Percentiles rank a stretch among this genome's conserved stretches.
phyloP scores from a whole-genome alignment of 2,797 vertebrate species.

The Squalus acanthias region DNA sequence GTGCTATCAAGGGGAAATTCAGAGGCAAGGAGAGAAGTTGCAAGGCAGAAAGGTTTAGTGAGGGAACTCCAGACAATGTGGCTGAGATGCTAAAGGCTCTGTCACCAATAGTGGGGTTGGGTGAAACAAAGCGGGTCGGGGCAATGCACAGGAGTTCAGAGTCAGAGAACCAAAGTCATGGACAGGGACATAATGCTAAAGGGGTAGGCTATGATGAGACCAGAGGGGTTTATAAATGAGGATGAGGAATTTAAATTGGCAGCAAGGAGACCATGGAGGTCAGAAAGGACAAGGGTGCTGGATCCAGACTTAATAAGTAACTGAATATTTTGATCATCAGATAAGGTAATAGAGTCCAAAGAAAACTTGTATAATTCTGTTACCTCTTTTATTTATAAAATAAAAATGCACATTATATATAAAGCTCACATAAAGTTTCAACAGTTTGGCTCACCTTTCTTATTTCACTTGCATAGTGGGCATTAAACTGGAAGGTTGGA shows the following conservation, averaged over 20 bases:
- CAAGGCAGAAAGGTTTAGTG: neutral
- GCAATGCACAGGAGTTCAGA: neutral
- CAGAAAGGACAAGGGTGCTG: neutral
- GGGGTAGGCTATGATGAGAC: neutral
- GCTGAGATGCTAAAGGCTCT: neutral
- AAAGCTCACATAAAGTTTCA: neutral
- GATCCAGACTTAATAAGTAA: neutral
- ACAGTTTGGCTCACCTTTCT: conserved; percentile 8
- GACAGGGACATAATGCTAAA: neutral
- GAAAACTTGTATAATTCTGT: neutral
- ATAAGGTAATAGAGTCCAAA: neutral
- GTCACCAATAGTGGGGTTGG: too few species aligned
- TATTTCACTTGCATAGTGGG: neutral
- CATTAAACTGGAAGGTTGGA: neutral
- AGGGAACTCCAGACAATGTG: neutral
- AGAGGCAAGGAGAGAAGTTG: neutral
- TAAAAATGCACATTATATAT: neutral
- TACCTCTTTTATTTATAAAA: neutral
- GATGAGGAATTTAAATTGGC: neutral
- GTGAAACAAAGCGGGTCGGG: neutral
- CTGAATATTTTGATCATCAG: neutral
- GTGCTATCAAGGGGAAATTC: neutral
- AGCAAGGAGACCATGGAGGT: neutral
- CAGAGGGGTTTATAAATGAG: neutral
- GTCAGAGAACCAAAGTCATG: neutral